Evolutionary conservation across 2,888 invertebrate species (phyloP).

Genomic region (Onchidella celtica): DNA sequence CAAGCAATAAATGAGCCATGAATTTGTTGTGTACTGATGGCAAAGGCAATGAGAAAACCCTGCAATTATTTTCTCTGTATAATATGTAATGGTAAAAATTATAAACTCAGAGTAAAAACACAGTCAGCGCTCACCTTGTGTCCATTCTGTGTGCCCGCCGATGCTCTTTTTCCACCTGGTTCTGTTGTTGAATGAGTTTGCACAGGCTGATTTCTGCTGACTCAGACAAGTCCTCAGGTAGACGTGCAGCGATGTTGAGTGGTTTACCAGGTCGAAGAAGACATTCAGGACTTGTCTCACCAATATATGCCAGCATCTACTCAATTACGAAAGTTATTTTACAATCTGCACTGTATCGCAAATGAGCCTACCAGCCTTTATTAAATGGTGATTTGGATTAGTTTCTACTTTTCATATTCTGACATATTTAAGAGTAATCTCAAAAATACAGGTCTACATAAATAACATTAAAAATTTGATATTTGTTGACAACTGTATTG

Average conservation of each 20-base stretch:
- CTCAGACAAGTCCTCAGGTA: slow-evolving; percentile 83
- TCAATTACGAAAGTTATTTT: too few species aligned
- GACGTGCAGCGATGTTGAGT: slow-evolving; percentile 88
- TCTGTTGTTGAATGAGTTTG: slow-evolving; percentile 90
- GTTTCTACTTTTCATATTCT: not conserved
- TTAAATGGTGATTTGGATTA: too few species aligned
- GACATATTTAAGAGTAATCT: not conserved
- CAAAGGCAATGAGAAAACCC: too few species aligned
- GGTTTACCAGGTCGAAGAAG: slow-evolving; percentile 85
- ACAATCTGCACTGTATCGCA: too few species aligned
- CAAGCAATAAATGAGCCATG: too few species aligned
- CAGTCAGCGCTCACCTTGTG: slow-evolving; percentile 70
- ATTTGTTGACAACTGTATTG: too few species aligned
- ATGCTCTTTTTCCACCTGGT: slow-evolving; percentile 89
- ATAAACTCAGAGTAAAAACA: too few species aligned
- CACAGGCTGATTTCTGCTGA: slow-evolving; percentile 92
- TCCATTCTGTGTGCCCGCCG: slow-evolving; percentile 71
- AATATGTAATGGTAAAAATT: too few species aligned
- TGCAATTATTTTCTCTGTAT: too few species aligned
- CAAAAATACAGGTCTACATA: not conserved
- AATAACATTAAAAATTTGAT: too few species aligned
- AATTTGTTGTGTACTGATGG: too few species aligned
- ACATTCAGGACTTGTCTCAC: slow-evolving; percentile 95
- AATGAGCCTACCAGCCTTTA: too few species aligned
- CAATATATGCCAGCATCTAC: slow-evolving; percentile 93